Conservation (phyloP, 1,140 invertebrate genomes). For the Pygmarrhopalites habei region DNA sequence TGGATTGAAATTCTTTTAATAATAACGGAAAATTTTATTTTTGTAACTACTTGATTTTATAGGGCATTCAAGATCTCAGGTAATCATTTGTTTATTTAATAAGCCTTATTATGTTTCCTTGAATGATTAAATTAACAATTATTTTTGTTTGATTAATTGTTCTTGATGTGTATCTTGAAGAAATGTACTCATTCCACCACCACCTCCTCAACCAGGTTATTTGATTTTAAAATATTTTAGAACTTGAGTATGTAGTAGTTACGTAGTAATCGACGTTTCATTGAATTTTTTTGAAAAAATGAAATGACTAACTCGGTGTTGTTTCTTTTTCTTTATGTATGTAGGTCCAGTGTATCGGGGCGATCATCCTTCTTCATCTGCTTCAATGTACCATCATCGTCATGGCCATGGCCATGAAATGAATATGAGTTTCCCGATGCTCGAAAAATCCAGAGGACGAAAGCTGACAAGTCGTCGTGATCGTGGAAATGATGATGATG, state of each 20-base stretch:
- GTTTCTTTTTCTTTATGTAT: too few species aligned
- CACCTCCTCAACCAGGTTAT: slow-evolving; percentile 34
- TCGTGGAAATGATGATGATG: slow-evolving; percentile 16
- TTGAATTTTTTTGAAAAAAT: too few species aligned
- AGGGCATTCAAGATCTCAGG: slow-evolving; percentile 38
- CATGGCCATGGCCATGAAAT: slow-evolving; percentile 8
- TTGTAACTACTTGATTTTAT: background rate
- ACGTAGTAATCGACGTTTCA: too few species aligned
- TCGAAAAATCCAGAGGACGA: slow-evolving; percentile 3
- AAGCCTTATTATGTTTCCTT: too few species aligned
- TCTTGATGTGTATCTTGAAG: too few species aligned
- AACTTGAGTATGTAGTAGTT: too few species aligned
- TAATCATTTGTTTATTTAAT: too few species aligned
- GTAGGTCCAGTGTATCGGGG: too few species aligned
- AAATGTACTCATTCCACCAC: slow-evolving; percentile 34
- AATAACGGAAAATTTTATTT: background rate
- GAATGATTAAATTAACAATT: too few species aligned
- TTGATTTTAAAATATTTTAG: too few species aligned
- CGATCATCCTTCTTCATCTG: slow-evolving; percentile 24
- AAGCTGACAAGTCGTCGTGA: slow-evolving; percentile 16
- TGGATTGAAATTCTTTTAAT: background rate
- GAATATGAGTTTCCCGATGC: slow-evolving; percentile 14
- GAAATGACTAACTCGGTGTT: too few species aligned
- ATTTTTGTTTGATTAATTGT: too few species aligned
- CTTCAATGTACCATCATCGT: slow-evolving; percentile 16